Conservation (phyloP, 1,140 invertebrate species). For the Arion vulgaris region DNA sequence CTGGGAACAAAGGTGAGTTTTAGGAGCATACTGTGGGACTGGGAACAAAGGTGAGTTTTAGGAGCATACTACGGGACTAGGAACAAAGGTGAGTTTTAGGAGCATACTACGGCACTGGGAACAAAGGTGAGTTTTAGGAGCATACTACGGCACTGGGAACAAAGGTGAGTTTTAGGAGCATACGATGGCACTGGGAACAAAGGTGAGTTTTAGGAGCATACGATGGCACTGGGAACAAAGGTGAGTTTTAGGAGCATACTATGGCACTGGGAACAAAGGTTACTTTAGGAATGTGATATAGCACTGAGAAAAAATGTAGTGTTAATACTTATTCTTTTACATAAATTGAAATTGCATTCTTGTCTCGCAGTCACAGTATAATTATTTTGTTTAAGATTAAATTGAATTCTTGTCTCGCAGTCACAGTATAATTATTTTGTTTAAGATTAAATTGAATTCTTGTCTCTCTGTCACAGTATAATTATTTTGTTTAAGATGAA, state of each 20-base stretch:
- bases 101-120: background rate
- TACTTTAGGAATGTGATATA: too few species aligned
- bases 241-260: constrained; percentile 94
- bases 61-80: background rate
- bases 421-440: too few species aligned
- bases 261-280: constrained; percentile 91
- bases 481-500: too few species aligned
- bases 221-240: background rate
- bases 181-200: background rate
- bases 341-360: too few species aligned
- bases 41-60: background rate
- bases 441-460: too few species aligned
- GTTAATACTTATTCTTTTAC: too few species aligned
- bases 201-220: background rate
- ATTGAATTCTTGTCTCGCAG: too few species aligned
- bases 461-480: too few species aligned
- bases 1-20: constrained; percentile 84
- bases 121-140: background rate
- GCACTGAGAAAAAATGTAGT: too few species aligned
- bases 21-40: background rate
- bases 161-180: background rate
- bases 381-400: too few species aligned
- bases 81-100: background rate
- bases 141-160: background rate
- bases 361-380: too few species aligned